Evolutionary conservation across 2,113 vertebrate genomes (phyloP).

Genomic region (Hypocryptadius cinnamomeus): DNA sequence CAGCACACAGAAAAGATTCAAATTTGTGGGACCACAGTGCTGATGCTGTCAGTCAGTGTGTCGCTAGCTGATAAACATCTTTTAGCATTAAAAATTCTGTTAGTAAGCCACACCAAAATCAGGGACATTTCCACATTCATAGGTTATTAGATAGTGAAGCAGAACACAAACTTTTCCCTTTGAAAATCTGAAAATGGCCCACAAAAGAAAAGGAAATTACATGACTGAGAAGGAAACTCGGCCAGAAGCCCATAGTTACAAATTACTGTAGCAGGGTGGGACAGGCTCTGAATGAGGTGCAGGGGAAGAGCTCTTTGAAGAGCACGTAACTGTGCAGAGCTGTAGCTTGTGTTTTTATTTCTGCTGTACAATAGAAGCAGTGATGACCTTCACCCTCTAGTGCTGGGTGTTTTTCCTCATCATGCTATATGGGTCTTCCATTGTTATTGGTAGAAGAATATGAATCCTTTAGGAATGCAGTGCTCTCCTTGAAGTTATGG

Average conservation of each 20-base stretch:
- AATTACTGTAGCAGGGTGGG: constrained; percentile 20
- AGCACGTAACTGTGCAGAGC: neutral
- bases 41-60: neutral
- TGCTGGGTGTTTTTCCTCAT: neutral
- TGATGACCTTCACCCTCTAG: neutral
- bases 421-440: neutral
- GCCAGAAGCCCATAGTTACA: constrained; percentile 2
- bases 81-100: neutral
- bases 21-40: neutral
- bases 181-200: neutral
- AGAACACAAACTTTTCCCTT: neutral
- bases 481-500: neutral
- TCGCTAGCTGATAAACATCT: neutral
- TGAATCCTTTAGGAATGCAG: neutral
- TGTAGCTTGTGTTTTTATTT: constrained; percentile 25
- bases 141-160: neutral
- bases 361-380: neutral
- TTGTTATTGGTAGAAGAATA: neutral
- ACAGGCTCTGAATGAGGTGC: neutral
- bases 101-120: neutral
- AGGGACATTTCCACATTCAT: neutral
- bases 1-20: neutral
- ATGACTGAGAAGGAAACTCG: neutral
- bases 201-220: constrained; percentile 11
- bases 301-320: constrained; percentile 1